phyloP scores from a whole-genome alignment of 2,113 vertebrate species.

The Todiramphus chloris region DNA sequence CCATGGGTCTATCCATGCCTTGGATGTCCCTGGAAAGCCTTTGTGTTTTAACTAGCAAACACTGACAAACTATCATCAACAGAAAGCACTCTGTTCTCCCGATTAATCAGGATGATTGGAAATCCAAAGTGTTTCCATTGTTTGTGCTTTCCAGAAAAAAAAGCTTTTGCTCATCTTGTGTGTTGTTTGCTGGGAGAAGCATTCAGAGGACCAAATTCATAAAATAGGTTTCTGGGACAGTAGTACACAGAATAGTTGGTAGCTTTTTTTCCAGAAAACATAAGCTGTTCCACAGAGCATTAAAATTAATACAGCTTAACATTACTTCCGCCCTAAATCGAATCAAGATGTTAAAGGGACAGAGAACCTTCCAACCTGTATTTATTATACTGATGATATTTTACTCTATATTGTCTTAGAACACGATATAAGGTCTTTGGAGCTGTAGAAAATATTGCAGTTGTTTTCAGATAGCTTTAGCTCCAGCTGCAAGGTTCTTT shows the following conservation, averaged over 20 bases:
- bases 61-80: background rate
- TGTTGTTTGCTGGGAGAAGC: background rate
- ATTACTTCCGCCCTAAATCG: conserved; percentile 31
- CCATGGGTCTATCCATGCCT: background rate
- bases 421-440: background rate
- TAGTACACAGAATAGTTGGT: background rate
- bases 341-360: conserved; percentile 37
- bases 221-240: conserved; percentile 69
- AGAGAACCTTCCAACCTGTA: background rate
- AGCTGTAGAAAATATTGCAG: background rate
- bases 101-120: background rate
- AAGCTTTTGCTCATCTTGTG: background rate
- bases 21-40: background rate
- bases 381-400: background rate
- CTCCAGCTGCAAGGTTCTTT: background rate
- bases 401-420: background rate
- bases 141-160: background rate
- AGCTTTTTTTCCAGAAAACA: conserved; percentile 55
- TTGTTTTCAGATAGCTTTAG: background rate
- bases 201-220: background rate
- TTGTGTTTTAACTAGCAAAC: background rate
- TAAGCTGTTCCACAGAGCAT: conserved; percentile 50
- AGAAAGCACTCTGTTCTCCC: background rate
- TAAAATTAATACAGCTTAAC: conserved; percentile 58
- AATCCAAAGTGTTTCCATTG: background rate